Base-by-base conservation (phyloP, 2,888 invertebrate genomes). In the Epinotia demarniana region DNA sequence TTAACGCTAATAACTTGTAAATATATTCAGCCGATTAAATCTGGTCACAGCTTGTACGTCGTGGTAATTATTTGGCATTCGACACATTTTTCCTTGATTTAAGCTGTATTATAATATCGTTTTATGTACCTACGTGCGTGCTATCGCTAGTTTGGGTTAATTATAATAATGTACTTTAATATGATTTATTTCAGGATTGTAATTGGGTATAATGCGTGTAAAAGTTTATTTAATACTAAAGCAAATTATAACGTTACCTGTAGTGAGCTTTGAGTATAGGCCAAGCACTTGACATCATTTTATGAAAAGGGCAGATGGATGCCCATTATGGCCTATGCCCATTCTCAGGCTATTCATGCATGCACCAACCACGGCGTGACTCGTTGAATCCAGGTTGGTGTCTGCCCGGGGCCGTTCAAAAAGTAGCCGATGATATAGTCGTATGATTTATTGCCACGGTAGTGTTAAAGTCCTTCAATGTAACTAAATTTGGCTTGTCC, bases 51-150 rank as follows among this genome's bases (percentile, higher is more conserved):
- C 68, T 46, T 73, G 73, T 77, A 58, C 64, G 57, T 80, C 78
- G 72, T 77, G 80, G 78, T 81, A 79, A 80, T 79, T 81, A 82
- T 80, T 81, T 80, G 62, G 67, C 75, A 78, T 82, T 84, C 79
- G 81, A 84, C 82, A 83, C 72, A 72, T 72, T 46, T 53, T 58
- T 33, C 82, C 80, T 83, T 66, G 18, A 79, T 80, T 80, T 76
- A 80, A 79, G 76, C 77, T 62, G 69, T 76, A 75, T 75, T 79
- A 72, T 80, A 80, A 78, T 77, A 77, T 43, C 53, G 53, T 64
- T 75, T 73, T 46, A 71, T 66, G 77, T 73, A 61, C 71, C 77
- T 74, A 61, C 71, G 78, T 74, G 78, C 76, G 55, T 46, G 74
- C 68, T 68, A 57, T 74, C 70, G 78, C 75, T 60, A 72, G 73